Percentiles rank a stretch among this genome's conserved stretches.
Evolutionary conservation across 2,797 vertebrate genomes (phyloP).

Genomic region (Etheostoma perlongum): DNA sequence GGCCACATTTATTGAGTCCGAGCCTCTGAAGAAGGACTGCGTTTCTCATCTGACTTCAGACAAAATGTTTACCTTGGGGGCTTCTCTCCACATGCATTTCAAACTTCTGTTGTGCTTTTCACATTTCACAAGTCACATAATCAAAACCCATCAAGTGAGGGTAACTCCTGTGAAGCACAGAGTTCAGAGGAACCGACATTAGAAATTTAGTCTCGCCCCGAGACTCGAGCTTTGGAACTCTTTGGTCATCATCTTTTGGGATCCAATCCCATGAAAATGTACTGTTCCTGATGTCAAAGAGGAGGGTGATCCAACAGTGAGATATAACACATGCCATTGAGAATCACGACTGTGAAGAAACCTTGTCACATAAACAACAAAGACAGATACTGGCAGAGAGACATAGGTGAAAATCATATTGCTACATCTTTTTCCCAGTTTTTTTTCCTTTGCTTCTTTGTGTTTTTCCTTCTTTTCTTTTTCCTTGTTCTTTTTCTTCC

Average conservation of each 20-base stretch:
- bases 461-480: no score
- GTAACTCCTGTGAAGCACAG: conserved; percentile 23
- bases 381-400: conserved; percentile 21
- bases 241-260: conserved; percentile 13
- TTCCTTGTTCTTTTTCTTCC: no score
- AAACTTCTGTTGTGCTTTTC: conserved; percentile 24
- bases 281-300: conserved; percentile 6
- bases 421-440: not conserved
- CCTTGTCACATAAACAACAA: conserved; percentile 23
- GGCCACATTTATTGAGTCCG: not conserved
- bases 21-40: not conserved
- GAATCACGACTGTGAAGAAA: conserved; percentile 27
- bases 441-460: not conserved
- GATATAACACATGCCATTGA: conserved; percentile 28
- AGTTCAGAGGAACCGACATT: conserved; percentile 11
- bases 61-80: conserved; percentile 11
- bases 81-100: conserved; percentile 13
- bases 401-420: conserved; percentile 11
- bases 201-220: conserved; percentile 13
- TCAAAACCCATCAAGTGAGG: conserved; percentile 28
- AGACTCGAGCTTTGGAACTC: not conserved
- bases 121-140: conserved; percentile 13
- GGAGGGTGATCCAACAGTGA: conserved; percentile 27
- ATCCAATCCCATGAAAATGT: conserved; percentile 30
- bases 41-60: conserved; percentile 10